Evolutionary conservation across 2,797 vertebrate species (phyloP), one percentile per base, ranked within the genome.

Genomic region (Carduelis carduelis): DNA sequence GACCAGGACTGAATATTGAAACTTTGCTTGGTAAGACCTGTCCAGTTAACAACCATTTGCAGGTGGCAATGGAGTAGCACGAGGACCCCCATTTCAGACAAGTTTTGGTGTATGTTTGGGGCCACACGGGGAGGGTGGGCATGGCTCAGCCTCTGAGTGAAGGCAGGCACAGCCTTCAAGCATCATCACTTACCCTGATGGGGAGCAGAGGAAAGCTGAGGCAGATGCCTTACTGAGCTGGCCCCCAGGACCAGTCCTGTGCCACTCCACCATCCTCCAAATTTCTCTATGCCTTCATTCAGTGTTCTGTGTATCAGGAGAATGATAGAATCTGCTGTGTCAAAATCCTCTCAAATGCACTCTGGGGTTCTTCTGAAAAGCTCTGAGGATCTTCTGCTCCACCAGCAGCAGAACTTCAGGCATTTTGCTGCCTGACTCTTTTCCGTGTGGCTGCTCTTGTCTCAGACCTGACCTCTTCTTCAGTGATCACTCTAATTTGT

Each of bases 61-160:
- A 79, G 27, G 14, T 61, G 81, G 32, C 10, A 77, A 49, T 82
- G 9, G 8, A 56, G 28, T 14, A 24, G 44, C 30, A 49, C 1
- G 8, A 52, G 14, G 3, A 53, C 10, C 20, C 30, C 12, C 14
- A 6, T 72, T 83, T 65, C 50, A 72, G 44, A 35, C 16, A 12
- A 19, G 4, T 37, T 60, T 78, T 5, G 1, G 28, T 43, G 18
- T 19, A 5, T 3, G 1, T 50, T 21, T 61, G 52, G 5, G 7
- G 2, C 8, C 14, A 7, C 19, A 3, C 0, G 0, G 10, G 35
- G 32, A 74, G 41, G 26, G 30, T 15, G 77, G 60, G 15, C 11
- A 10, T 9, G 21, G 34, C 35, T 84, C 16, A 2, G 50, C 28
- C 50, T 52, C 12, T 52, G 28, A 52, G 18, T 20, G 11, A 69